Percentiles rank a stretch among this genome's conserved stretches.
phyloP scores from a whole-genome alignment of 2,113 vertebrate genomes.

The Aramus guarauna region DNA sequence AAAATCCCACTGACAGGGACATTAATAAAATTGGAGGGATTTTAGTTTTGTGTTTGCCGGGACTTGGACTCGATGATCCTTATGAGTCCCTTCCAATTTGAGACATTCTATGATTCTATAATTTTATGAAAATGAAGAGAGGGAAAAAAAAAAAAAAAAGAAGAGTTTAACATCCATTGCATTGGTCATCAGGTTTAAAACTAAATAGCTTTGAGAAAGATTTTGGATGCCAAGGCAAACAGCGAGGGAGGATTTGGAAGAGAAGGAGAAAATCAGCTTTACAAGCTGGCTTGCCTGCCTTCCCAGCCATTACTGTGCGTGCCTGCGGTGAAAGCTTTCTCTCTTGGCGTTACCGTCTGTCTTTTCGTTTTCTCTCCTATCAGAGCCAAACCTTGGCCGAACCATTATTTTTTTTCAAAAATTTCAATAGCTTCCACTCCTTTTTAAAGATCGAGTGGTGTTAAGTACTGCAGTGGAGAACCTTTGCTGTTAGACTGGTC shows the following conservation, averaged over 20 bases:
- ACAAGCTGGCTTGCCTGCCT: background rate
- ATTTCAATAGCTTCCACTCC: background rate
- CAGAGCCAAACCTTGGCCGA: background rate
- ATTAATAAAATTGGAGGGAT: background rate
- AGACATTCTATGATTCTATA: background rate
- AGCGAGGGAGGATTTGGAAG: background rate
- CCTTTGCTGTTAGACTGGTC: background rate
- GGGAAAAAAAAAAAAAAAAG: accelerated
- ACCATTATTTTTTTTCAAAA: background rate
- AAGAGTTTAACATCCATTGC: background rate
- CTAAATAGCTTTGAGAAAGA: background rate
- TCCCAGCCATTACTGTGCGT: background rate
- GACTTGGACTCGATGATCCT: background rate
- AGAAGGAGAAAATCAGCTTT: background rate
- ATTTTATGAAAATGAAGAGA: background rate
- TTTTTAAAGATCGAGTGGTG: background rate
- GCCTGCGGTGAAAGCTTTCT: background rate
- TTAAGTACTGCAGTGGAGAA: background rate
- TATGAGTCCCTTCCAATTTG: background rate
- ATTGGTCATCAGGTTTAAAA: background rate
- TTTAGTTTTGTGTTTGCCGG: background rate
- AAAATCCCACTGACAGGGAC: background rate
- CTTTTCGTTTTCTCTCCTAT: background rate
- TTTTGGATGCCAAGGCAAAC: background rate
- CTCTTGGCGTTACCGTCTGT: background rate